phyloP scores from a whole-genome alignment of 2,113 vertebrate genomes.

The Catharus minimus region DNA sequence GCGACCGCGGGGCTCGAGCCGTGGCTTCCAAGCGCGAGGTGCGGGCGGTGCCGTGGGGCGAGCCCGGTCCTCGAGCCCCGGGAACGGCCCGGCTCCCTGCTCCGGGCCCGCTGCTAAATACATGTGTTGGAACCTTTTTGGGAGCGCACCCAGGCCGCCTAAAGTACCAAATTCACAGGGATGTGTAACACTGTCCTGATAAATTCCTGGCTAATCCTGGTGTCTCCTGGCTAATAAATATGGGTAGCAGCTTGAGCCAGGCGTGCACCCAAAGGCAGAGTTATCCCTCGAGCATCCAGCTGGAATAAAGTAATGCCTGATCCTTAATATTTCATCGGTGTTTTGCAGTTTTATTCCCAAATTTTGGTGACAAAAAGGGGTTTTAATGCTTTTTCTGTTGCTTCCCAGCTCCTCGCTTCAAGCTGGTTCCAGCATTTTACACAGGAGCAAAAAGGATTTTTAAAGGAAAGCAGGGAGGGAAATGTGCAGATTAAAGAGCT shows the following conservation, averaged over 20 bases:
- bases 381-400: not conserved
- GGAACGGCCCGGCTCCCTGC: not conserved
- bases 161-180: not conserved
- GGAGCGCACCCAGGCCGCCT: too few relatives aligned
- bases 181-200: accelerated
- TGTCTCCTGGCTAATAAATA: accelerated
- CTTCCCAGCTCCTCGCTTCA: not conserved
- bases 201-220: accelerated
- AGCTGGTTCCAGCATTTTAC: not conserved
- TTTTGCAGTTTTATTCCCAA: not conserved
- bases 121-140: accelerated
- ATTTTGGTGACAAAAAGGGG: not conserved
- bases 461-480: not conserved
- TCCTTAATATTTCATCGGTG: accelerated
- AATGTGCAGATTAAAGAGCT: accelerated
- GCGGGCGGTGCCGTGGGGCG: not conserved
- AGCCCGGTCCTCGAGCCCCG: not conserved
- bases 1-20: not conserved
- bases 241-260: accelerated
- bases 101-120: accelerated
- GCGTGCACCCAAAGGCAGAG: accelerated
- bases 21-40: not conserved
- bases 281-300: not conserved
- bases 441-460: accelerated
- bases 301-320: not conserved